A percentile compares a stretch with the other conserved stretches of the same genome.
Evolutionary conservation across 2,888 invertebrate species (phyloP).

Genomic region (Xanthorhoe spadicearia): DNA sequence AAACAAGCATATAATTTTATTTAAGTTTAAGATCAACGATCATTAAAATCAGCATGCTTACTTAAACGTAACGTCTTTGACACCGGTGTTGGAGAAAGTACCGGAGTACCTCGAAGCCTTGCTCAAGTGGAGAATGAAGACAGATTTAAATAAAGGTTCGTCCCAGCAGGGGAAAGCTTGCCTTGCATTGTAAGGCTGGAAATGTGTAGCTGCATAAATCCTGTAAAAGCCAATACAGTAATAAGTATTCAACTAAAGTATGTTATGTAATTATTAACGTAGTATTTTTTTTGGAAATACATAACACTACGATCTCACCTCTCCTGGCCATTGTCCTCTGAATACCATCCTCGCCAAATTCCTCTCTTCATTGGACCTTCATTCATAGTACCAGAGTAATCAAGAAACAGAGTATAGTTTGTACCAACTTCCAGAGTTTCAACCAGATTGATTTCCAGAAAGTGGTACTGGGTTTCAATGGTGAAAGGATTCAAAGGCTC

Average conservation of each 20-base stretch:
- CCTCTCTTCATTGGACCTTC: conserved; percentile 78
- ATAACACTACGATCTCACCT: conserved; percentile 52
- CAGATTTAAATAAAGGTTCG: conserved; percentile 92
- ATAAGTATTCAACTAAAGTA: no score
- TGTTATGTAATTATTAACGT: no score
- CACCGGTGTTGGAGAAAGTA: conserved; percentile 86
- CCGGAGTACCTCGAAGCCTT: conserved; percentile 77
- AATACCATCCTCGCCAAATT: conserved; percentile 77
- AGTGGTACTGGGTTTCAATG: conserved; percentile 71
- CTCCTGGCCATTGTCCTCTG: conserved; percentile 63
- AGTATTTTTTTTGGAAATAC: neutral
- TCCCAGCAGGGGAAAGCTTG: conserved; percentile 95
- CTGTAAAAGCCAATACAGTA: conserved; percentile 47
- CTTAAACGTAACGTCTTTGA: neutral
- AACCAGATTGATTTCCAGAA: conserved; percentile 67
- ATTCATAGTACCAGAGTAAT: conserved; percentile 80
- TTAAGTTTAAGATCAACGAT: no score
- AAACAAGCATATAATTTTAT: neutral
- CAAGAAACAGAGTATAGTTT: conserved; percentile 74
- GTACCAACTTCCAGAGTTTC: conserved; percentile 52
- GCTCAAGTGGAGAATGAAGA: conserved; percentile 88
- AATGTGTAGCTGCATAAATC: conserved; percentile 88
- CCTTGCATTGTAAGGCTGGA: conserved; percentile 91
- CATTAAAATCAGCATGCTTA: conserved; percentile 11
- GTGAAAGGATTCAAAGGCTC: conserved; percentile 45